Conservation (phyloP, 2,113 vertebrate genomes). For the Coptodon rendalli region DNA sequence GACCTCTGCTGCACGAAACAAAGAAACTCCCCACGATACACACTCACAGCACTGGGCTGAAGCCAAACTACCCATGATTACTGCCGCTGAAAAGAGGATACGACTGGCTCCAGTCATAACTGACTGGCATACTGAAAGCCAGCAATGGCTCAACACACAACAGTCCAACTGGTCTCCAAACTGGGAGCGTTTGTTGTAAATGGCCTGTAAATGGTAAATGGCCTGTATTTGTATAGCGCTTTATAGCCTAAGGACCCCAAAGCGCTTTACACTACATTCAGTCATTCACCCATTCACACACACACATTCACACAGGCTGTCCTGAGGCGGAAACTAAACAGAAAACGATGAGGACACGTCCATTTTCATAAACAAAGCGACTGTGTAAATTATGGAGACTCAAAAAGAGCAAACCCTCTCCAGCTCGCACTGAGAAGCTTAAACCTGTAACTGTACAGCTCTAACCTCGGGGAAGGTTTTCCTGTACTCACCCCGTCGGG, state of each 20-base stretch:
- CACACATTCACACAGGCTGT: background rate
- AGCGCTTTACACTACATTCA: background rate
- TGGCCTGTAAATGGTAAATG: background rate
- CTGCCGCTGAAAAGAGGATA: background rate
- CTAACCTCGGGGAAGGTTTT: background rate
- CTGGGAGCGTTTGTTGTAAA: background rate
- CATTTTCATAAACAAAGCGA: background rate
- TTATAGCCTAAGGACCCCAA: background rate
- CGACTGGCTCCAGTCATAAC: background rate
- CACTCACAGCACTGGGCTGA: background rate
- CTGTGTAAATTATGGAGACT: background rate
- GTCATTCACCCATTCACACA: background rate
- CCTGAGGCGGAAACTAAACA: background rate
- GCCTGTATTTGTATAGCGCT: background rate
- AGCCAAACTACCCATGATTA: background rate
- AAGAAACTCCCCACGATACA: background rate
- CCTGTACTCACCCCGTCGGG: slow-evolving; percentile 75
- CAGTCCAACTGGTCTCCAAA: background rate
- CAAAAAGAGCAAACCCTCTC: background rate
- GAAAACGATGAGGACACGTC: background rate
- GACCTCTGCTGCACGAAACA: background rate
- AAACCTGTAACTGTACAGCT: background rate
- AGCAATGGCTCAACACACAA: background rate
- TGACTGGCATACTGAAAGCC: background rate
- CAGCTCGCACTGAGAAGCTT: background rate